Conservation (phyloP, 1,140 invertebrate genomes). For the Drosophila nannoptera region DNA sequence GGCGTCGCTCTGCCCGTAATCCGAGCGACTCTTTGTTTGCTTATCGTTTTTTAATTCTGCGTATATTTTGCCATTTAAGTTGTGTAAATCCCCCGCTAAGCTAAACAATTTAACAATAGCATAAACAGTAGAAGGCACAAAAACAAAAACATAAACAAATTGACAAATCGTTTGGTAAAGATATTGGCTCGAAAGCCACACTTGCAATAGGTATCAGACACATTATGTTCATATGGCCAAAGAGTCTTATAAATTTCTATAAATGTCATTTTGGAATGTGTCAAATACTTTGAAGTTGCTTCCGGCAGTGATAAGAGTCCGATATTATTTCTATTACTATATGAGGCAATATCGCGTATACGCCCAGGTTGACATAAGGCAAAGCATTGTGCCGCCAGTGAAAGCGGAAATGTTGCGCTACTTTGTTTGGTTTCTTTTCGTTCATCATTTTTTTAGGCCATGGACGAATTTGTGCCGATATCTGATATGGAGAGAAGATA, state of each 20-base stretch:
- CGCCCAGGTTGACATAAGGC: constrained; percentile 12
- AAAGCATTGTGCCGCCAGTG: background rate
- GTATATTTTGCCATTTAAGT: constrained; percentile 43
- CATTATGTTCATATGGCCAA: background rate
- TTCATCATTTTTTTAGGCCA: background rate
- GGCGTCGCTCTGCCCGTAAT: background rate
- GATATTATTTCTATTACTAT: constrained; percentile 11
- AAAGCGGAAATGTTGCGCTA: constrained; percentile 37
- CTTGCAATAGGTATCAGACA: background rate
- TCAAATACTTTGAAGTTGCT: constrained; percentile 25
- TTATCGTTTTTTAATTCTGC: constrained; percentile 69
- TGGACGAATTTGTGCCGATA: constrained; percentile 15
- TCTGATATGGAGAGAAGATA: constrained; percentile 7
- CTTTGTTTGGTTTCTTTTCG: background rate
- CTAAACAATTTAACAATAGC: background rate
- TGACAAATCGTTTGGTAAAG: constrained; percentile 25
- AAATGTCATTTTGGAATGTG: constrained; percentile 31
- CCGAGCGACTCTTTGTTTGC: constrained; percentile 31
- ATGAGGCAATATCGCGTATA: constrained; percentile 28
- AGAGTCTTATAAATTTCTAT: constrained; percentile 1
- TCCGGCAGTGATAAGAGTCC: constrained; percentile 29
- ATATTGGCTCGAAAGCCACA: background rate
- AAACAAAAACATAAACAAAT: background rate
- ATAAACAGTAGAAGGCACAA: background rate
- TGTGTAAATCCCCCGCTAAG: constrained; percentile 20